Base-by-base conservation (phyloP, 2,888 invertebrate genomes). In the Tenthredo livida region DNA sequence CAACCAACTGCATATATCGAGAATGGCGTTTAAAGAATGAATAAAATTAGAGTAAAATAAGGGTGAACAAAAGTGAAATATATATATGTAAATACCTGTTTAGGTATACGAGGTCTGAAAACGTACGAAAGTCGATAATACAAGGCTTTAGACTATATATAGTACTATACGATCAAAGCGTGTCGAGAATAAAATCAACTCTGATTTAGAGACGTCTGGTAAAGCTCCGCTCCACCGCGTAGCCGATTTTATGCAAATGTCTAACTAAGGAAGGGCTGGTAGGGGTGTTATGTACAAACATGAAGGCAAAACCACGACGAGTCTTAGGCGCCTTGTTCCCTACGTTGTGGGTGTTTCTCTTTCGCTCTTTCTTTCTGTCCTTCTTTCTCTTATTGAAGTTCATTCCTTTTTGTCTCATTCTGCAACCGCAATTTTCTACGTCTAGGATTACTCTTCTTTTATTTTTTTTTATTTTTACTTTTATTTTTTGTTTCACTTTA, bases 41-140 rank as follows among this genome's bases (percentile, higher is more conserved):
- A 73, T 73, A 40, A 70, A 70, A 70, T 37, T 9, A 37, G 70
- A 37, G n/a, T 0, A 40, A 40, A 72, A 75, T 25, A 29, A 75
- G 12, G 25, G 21, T n/a, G 29, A 33, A 29, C 15, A 33, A 73
- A n/a, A 43, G 7, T 67, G 12, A 25, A 73, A 73, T 40, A 40
- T 21, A 43, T 25, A 4, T 37, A 37, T 37, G 7, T 37, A 37
- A n/a, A n/a, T n/a, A n/a, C n/a, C n/a, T n/a, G n/a, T n/a, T n/a
- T 37, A 37, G 2, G 33, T 43, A 25, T 17, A 54, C 54, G 54
- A 33, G 33, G 29, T 77, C 4, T 54, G 54, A 29, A 9, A 37
- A 80, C 61, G 58, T 61, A 29, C 40, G 29, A 61, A 80, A 61
- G 80, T 80, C 50, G 61, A 61, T 61, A 37, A 80, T 80, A 80